These are phyloP conservation scores for Macaca nemestrina DNA, from an alignment of 2,113 vertebrate genomes.

Conservation along the genomic window DNA sequence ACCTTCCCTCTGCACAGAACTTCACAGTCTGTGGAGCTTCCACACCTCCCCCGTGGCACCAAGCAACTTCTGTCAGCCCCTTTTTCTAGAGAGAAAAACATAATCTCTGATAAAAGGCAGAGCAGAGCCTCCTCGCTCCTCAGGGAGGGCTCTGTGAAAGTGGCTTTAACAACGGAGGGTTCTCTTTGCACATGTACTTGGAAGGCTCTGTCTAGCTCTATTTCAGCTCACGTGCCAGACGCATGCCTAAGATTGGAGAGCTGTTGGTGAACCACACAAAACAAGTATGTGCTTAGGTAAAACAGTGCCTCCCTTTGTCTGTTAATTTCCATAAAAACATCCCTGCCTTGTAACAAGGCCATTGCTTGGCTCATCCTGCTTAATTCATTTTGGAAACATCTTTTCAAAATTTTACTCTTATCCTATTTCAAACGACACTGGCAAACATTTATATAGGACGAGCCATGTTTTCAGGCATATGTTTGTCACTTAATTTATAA, in stretches of 20 bases:
- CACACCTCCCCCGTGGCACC: too few species aligned
- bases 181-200: not conserved
- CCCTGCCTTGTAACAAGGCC: not conserved
- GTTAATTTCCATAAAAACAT: not conserved
- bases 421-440: not conserved
- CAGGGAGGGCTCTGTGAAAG: not conserved
- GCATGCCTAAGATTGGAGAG: not conserved
- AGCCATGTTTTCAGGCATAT: not conserved
- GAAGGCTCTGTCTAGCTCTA: not conserved
- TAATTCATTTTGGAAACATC: conserved; percentile 11
- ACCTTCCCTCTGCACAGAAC: not conserved
- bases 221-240: not conserved
- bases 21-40: not conserved
- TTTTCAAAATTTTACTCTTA: not conserved
- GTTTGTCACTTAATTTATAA: not conserved
- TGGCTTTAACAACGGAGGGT: fast-evolving
- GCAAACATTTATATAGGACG: not conserved
- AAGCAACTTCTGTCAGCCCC: not conserved
- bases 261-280: not conserved
- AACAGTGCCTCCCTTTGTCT: not conserved
- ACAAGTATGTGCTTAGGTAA: not conserved
- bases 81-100: not conserved
- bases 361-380: not conserved
- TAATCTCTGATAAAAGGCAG: not conserved
- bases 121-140: not conserved